Base-by-base conservation (phyloP, 1,140 invertebrate genomes). In the Lanistes nyassanus region DNA sequence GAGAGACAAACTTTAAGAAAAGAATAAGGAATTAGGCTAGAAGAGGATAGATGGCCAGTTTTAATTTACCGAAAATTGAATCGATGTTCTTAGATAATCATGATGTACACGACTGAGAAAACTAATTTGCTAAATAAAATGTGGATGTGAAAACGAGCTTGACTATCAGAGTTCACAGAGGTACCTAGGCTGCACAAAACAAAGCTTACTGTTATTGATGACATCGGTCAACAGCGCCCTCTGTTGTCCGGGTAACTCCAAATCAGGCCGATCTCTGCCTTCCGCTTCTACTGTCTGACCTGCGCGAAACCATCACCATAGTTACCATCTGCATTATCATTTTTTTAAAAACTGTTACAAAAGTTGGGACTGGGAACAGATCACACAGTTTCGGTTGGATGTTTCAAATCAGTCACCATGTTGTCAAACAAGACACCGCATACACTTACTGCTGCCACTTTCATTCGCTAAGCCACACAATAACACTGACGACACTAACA, bases 161-260 rank as follows among this genome's bases (percentile, higher is more conserved):
- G 60, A 19, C 5, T 36, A 37, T 1, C 19, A 13, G 19, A 58
- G 5, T 39, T 19, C 19, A 21, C 31, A 74, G 13, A 34, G 16
- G 23, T 5, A 42, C 26, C 11, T 23, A 75, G 53, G 31, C 29
- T 13, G 3, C 29, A 29, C 4, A 3, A 64, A 34, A 36, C 16
- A 16, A 4, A 16, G 5, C 19, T 4, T 64, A 19, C 29, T 29
- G 29, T 68, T 36, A 0, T n/a, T 34, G 16, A 76, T 23, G 31
- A 69, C 68, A 47, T 80, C 79, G 26, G 62, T 16, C 3, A 80
- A 13, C 21, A 80, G 53, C 2, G 36, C 34, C 19, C 69, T n/a
- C 53, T 80, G 79, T 7, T 77, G 36, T 58, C 79, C 79, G 5
- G 79, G 76, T 1, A 80, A 73, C 51, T 77, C 53, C 2, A 77